These are phyloP conservation scores for Platycheirus albimanus DNA, from an alignment of 2,888 invertebrate genomes.

Conservation along the genomic window DNA sequence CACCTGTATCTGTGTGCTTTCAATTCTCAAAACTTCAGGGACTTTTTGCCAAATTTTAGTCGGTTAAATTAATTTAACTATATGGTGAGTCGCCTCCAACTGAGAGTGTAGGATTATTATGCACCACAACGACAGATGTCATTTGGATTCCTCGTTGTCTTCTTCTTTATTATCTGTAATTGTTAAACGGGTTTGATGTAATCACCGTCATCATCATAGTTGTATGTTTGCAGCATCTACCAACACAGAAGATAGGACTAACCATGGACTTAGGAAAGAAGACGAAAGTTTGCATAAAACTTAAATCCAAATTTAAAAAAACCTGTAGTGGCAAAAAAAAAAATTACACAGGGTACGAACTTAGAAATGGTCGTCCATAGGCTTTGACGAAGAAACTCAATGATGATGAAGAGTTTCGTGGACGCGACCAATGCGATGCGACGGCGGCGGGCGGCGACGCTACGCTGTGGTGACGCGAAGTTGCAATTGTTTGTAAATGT, in stretches of 20 bases:
- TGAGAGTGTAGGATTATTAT: constrained; percentile 22
- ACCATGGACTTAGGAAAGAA: constrained; percentile 29
- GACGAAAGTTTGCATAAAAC: constrained; percentile 67
- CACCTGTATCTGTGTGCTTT: constrained; percentile 12
- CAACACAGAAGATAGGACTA: background rate
- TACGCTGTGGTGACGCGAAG: background rate
- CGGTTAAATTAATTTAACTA: constrained; percentile 47
- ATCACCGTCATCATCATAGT: constrained; percentile 38
- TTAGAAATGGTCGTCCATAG: constrained; percentile 32
- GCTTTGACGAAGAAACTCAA: constrained; percentile 14
- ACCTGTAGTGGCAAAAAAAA: constrained; percentile 27
- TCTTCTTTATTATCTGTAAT: constrained; percentile 57
- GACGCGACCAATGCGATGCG: constrained; percentile 14
- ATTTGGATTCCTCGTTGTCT: constrained; percentile 60
- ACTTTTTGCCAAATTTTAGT: background rate
- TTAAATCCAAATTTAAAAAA: constrained; percentile 37
- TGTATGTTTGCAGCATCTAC: constrained; percentile 52
- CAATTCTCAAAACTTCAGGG: background rate
- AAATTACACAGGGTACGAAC: constrained; percentile 38
- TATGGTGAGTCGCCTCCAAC: constrained; percentile 5
- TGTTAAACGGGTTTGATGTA: constrained; percentile 64
- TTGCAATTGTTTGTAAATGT: constrained; percentile 66
- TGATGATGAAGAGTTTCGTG: constrained; percentile 61
- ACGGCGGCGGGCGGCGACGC: too few relatives aligned
- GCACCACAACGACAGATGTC: constrained; percentile 57